These are phyloP conservation scores for Nycticorax nycticorax DNA, from an alignment of 2,113 vertebrate species.

Conservation along the genomic window DNA sequence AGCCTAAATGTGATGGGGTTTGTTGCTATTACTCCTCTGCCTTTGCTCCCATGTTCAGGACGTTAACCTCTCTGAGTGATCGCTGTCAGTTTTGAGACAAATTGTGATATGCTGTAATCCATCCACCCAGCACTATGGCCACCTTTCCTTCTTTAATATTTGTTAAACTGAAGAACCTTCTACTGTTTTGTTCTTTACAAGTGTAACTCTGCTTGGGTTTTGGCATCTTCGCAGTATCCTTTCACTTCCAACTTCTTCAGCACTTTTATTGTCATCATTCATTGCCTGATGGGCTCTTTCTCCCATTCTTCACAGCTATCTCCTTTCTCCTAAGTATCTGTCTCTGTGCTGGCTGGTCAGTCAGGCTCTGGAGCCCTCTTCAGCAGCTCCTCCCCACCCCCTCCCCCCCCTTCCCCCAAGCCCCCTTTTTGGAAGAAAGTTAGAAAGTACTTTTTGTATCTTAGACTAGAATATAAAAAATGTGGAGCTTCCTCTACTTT, in stretches of 20 bases:
- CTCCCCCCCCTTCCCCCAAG: too few species aligned
- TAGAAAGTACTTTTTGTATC: background rate
- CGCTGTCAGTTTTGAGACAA: background rate
- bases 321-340: background rate
- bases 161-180: background rate
- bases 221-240: background rate
- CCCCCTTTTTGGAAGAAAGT: background rate
- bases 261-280: background rate
- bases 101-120: background rate
- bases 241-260: background rate
- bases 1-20: background rate
- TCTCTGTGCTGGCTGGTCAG: fast-evolving
- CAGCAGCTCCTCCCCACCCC: background rate
- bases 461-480: background rate
- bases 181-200: background rate
- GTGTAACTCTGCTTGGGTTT: background rate
- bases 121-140: background rate
- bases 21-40: background rate
- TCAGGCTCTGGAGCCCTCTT: background rate
- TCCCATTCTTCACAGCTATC: background rate
- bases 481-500: fast-evolving
- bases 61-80: background rate
- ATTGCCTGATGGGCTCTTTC: background rate
- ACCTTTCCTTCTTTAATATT: background rate
- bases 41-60: background rate